Conservation (phyloP, 2,113 vertebrate species). For the Tretioscincus oriximinensis region DNA sequence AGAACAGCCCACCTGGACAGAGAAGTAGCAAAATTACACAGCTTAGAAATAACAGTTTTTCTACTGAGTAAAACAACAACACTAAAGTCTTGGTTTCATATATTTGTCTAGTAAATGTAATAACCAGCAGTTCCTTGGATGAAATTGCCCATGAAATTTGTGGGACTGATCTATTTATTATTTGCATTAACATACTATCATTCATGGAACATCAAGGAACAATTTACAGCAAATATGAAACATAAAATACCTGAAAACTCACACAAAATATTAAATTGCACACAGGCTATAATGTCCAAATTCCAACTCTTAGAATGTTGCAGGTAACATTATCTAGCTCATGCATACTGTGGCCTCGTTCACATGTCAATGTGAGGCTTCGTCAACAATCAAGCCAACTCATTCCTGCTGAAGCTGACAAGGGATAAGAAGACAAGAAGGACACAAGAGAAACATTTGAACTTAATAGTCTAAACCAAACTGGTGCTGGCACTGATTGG, state of each 20-base stretch:
- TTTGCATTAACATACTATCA: too few relatives aligned
- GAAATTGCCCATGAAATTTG: too few relatives aligned
- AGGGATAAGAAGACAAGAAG: not conserved
- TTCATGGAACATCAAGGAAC: too few relatives aligned
- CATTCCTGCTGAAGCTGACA: not conserved
- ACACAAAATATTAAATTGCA: too few relatives aligned
- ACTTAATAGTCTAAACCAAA: not conserved
- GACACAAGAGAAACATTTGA: not conserved
- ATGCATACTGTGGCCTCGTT: not conserved
- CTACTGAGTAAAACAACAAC: not conserved
- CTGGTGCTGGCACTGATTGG: not conserved
- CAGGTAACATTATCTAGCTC: not conserved
- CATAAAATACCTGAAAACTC: too few relatives aligned
- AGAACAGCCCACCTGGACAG: conserved; percentile 84
- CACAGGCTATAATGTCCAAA: not conserved
- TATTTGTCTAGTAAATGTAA: not conserved
- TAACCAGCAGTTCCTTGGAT: not conserved
- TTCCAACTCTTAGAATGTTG: not conserved
- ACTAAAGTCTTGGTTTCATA: not conserved
- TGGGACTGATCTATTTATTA: not conserved
- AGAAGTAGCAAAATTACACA: not conserved
- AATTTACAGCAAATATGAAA: too few relatives aligned
- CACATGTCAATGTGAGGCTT: not conserved
- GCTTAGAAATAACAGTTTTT: conserved; percentile 8
- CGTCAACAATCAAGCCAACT: not conserved